These are phyloP conservation scores for Micromys minutus DNA, from an alignment of 2,113 vertebrate genomes.

Conservation along the genomic window DNA sequence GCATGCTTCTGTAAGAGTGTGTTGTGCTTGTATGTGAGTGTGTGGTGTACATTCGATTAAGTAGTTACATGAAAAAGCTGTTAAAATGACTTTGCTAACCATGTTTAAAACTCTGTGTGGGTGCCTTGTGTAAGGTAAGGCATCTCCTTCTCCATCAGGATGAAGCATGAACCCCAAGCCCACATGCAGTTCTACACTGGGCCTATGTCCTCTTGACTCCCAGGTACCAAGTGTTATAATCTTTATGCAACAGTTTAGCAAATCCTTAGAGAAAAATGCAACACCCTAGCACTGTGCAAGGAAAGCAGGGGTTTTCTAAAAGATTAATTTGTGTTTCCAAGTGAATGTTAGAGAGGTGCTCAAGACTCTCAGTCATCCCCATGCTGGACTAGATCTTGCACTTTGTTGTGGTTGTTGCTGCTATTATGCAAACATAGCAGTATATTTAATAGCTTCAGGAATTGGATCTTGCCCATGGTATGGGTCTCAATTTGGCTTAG, in stretches of 20 bases:
- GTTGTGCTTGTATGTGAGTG: not conserved
- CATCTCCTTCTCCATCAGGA: not conserved
- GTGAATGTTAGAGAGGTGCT: not conserved
- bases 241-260: not conserved
- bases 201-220: not conserved
- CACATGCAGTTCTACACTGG: accelerated
- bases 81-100: not conserved
- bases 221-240: not conserved
- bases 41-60: not conserved
- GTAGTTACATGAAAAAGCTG: not conserved
- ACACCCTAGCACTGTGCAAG: not conserved
- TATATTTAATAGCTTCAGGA: too few species aligned
- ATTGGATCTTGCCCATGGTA: too few species aligned
- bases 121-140: not conserved
- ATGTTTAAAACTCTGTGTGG: not conserved
- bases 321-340: not conserved
- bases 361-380: not conserved
- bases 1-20: not conserved
- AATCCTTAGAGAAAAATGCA: not conserved
- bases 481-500: too few species aligned
- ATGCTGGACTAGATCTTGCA: not conserved
- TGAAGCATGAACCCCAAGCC: not conserved
- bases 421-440: too few species aligned
- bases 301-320: not conserved
- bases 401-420: too few species aligned